Evolutionary conservation across 2,113 vertebrate genomes (phyloP).

Genomic region (Buteo buteo): DNA sequence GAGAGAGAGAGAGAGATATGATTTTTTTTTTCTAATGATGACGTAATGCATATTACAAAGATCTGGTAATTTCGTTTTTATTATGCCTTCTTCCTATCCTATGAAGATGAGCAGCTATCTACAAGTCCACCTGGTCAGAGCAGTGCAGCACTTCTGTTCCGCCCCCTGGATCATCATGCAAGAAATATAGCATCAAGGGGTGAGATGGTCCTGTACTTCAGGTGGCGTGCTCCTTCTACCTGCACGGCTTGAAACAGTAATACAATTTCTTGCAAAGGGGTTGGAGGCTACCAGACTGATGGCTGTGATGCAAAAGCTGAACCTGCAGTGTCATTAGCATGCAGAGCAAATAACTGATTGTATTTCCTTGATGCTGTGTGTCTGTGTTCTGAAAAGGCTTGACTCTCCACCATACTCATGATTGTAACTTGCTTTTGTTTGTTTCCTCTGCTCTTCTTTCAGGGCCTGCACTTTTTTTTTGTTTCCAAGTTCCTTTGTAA

Average conservation of each 20-base stretch:
- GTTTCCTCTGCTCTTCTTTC: not conserved
- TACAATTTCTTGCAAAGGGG: not conserved
- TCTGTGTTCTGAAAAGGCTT: not conserved
- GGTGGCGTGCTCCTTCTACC: slow-evolving; percentile 52
- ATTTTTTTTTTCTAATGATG: not conserved
- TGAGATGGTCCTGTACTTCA: slow-evolving; percentile 74
- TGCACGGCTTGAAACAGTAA: slow-evolving; percentile 49
- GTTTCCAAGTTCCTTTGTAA: not conserved
- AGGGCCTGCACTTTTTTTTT: not conserved
- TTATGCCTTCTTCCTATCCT: slow-evolving; percentile 49
- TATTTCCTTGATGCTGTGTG: not conserved
- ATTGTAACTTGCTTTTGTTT: not conserved
- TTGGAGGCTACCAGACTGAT: not conserved
- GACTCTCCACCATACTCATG: not conserved
- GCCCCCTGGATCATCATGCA: slow-evolving; percentile 73
- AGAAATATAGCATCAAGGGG: slow-evolving; percentile 75
- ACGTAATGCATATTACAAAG: slow-evolving; percentile 14
- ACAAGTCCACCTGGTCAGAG: slow-evolving; percentile 75
- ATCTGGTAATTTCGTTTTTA: slow-evolving; percentile 25
- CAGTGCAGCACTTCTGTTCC: slow-evolving; percentile 76
- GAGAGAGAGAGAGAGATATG: too few species aligned
- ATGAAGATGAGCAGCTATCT: slow-evolving; percentile 77
- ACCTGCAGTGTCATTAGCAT: not conserved
- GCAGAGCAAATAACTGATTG: not conserved
- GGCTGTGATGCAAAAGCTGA: not conserved